phyloP scores from a whole-genome alignment of 1,140 invertebrate genomes.

The Agrilus planipennis region DNA sequence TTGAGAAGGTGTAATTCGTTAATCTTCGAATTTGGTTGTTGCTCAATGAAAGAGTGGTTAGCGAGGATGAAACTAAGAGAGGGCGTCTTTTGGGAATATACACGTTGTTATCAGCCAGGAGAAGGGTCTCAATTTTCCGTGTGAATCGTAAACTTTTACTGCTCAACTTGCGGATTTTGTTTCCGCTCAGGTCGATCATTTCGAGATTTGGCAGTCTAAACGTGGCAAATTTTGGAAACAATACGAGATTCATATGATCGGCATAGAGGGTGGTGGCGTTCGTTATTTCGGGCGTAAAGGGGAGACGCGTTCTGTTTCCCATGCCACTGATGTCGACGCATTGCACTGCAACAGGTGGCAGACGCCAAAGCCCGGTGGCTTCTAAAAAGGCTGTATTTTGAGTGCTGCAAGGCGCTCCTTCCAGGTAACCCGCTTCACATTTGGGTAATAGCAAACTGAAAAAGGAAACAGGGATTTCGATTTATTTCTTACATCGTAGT shows the following conservation, averaged over 20 bases:
- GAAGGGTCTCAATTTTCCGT: slow-evolving; percentile 17
- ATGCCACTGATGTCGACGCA: slow-evolving; percentile 22
- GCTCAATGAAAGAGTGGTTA: slow-evolving; percentile 21
- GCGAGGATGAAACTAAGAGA: slow-evolving; percentile 15
- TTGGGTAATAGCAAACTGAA: too few relatives aligned
- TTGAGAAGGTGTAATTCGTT: slow-evolving; percentile 15
- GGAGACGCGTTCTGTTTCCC: slow-evolving; percentile 5
- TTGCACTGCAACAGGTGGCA: slow-evolving; percentile 9
- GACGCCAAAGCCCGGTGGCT: not conserved
- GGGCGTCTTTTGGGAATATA: slow-evolving; percentile 14
- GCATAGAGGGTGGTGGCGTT: slow-evolving; percentile 21
- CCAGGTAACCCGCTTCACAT: too few relatives aligned
- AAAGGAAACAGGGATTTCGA: too few relatives aligned
- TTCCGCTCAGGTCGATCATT: slow-evolving; percentile 21
- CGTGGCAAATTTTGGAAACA: slow-evolving; percentile 14
- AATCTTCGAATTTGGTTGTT: slow-evolving; percentile 20
- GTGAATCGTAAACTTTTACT: slow-evolving; percentile 11
- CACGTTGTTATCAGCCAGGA: slow-evolving; percentile 19
- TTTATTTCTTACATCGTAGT: too few relatives aligned
- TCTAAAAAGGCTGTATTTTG: slow-evolving; percentile 18
- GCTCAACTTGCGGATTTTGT: slow-evolving; percentile 16
- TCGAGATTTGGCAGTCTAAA: slow-evolving; percentile 16
- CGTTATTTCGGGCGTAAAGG: slow-evolving; percentile 7
- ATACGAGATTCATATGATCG: slow-evolving; percentile 20
- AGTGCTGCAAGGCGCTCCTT: slow-evolving; percentile 14